Conservation (phyloP, 2,113 vertebrate genomes). For the Fukomys damarensis region DNA sequence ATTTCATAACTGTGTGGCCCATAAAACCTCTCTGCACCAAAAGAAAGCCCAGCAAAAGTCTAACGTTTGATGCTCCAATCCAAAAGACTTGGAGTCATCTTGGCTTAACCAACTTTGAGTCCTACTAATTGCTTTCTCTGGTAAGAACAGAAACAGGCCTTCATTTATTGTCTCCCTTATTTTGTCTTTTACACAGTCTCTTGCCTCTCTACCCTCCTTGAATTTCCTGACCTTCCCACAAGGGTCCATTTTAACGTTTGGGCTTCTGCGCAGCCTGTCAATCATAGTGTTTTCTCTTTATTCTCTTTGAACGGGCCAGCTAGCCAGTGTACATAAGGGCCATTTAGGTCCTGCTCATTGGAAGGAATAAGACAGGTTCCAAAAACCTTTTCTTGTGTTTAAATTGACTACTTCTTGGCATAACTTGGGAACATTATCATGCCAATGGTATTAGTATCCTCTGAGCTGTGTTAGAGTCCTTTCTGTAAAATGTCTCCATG, state of each 20-base stretch:
- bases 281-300: not conserved
- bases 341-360: not conserved
- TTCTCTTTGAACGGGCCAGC: not conserved
- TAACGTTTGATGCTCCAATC: not conserved
- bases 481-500: not conserved
- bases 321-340: not conserved
- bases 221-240: not conserved
- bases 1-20: not conserved
- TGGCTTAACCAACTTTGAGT: not conserved
- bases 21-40: not conserved
- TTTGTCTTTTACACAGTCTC: not conserved
- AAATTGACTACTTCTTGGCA: not conserved
- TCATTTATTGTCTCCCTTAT: not conserved
- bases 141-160: not conserved
- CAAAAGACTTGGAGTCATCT: not conserved
- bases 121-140: not conserved
- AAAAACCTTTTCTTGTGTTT: not conserved
- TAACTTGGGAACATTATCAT: not conserved
- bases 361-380: not conserved
- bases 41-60: not conserved
- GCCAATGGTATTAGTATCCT: not conserved
- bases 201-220: not conserved
- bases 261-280: not conserved
- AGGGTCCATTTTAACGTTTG: conserved; percentile 24
- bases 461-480: not conserved